These are phyloP conservation scores for Agrypnus murinus DNA, from an alignment of 2,888 invertebrate species.

Conservation along the genomic window DNA sequence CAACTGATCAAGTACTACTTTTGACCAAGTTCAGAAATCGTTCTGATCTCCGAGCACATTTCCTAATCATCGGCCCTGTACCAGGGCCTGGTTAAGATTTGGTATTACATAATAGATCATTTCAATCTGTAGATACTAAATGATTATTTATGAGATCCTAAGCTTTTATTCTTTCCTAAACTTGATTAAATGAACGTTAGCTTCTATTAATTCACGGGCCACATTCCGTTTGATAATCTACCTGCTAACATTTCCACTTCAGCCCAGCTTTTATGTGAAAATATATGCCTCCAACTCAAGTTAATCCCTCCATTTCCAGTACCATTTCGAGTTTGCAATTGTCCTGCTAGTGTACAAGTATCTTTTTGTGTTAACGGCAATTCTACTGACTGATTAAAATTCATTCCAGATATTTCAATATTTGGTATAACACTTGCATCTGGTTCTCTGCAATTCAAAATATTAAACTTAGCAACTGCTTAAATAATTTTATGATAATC, in stretches of 20 bases:
- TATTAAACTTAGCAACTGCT: conserved; percentile 1
- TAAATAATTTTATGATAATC: conserved; percentile 18
- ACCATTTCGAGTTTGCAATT: conserved; percentile 91
- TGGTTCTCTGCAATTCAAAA: conserved; percentile 61
- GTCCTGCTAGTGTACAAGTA: conserved; percentile 88
- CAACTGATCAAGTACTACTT: too few relatives aligned
- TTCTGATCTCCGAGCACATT: too few relatives aligned
- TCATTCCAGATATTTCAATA: conserved; percentile 95
- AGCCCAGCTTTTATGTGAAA: conserved; percentile 90
- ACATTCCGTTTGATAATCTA: conserved; percentile 51
- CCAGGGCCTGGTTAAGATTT: too few relatives aligned
- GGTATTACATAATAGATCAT: too few relatives aligned
- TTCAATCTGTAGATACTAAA: too few relatives aligned
- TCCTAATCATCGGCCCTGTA: too few relatives aligned
- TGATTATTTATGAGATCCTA: too few relatives aligned
- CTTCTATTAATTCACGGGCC: too few relatives aligned
- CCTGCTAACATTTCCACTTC: conserved; percentile 91
- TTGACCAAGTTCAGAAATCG: too few relatives aligned
- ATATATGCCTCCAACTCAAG: conserved; percentile 83
- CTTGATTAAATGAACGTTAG: too few relatives aligned
- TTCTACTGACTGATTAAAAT: conserved; percentile 93
- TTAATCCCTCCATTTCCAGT: conserved; percentile 87
- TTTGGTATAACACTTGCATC: conserved; percentile 75
- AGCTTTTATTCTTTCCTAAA: too few relatives aligned
- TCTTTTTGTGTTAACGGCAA: conserved; percentile 91